phyloP scores from a whole-genome alignment of 2,797 vertebrate genomes.

The Mormyrus hasselquistii region DNA sequence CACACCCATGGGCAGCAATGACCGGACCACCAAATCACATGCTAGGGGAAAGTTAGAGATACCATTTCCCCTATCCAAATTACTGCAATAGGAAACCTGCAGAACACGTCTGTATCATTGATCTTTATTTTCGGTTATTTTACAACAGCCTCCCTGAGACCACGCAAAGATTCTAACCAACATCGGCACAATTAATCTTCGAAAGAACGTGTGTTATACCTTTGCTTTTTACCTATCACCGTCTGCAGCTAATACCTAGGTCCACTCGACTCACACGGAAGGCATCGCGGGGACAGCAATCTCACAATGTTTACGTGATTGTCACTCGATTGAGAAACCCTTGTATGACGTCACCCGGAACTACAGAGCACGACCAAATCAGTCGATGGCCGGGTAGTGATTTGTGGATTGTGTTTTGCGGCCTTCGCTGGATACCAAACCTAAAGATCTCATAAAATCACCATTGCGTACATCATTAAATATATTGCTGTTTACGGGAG shows the following conservation, averaged over 20 bases:
- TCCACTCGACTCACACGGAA: neutral
- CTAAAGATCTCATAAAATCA: neutral
- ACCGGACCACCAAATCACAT: neutral
- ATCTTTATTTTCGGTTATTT: neutral
- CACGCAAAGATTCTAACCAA: neutral
- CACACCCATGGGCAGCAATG: neutral
- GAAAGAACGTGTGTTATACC: neutral
- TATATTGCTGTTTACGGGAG: neutral
- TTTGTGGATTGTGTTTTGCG: neutral
- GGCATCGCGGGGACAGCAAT: neutral
- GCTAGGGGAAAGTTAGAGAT: neutral
- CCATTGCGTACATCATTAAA: neutral
- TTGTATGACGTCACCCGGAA: neutral
- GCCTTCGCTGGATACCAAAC: neutral
- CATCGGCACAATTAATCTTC: neutral
- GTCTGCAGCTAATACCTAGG: neutral
- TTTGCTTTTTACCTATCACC: neutral
- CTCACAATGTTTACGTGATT: neutral
- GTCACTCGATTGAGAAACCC: conserved; percentile 1
- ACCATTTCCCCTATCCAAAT: neutral
- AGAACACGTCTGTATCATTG: neutral
- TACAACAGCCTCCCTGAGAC: neutral
- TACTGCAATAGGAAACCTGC: neutral
- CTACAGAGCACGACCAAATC: neutral
- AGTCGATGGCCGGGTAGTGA: conserved; percentile 9